Evolutionary conservation across 2,888 invertebrate species (phyloP), one percentile per base, ranked within the genome.

Genomic region (Agrilus mali): DNA sequence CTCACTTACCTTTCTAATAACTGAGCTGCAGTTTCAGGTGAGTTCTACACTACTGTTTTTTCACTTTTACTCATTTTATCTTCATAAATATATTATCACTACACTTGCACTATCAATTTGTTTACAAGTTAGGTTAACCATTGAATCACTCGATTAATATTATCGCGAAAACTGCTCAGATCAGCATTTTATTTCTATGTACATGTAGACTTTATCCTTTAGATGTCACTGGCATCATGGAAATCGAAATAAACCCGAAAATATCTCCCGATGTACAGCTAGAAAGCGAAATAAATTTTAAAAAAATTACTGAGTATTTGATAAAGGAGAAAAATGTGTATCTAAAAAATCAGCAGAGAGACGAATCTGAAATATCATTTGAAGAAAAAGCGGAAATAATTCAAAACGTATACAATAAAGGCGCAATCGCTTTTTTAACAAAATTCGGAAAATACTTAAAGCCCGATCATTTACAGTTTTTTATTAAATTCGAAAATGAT

Each of bases 301-400:
- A 12, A 34, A 31, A 16, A 54, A 77, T 85, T 53, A 67, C 84
- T 45, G 71, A 77, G 54, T 71, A 74, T 56, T 62, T 87, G 50
- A 73, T 77, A 4, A 61, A 71, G 49, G 76, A 77, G 55, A 70
- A 74, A 37, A 73, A 73, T 46, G 75, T 80, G 35, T 73, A 78
- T 49, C 88, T 92, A 55, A 87, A 85, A 68, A 86, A 82, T 57
- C 86, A 92, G 60, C 89, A 88, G 64, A 71, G 80, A 39, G 78
- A 78, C 55, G 87, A 90, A 61, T 74, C 76, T 1, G 88, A 90
- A 57, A 61, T 92, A 39, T 75, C 74, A 5, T 64, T 70, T 1
- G 60, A 66, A 14, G 84, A 92, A 54, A 92, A 88, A 67, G 69
- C 73, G 53, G 61, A 71, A 52, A 80, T 87, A 50, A 85, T 85